phyloP scores from a whole-genome alignment of 2,797 vertebrate species.

The Mormyrus proboscirostris region DNA sequence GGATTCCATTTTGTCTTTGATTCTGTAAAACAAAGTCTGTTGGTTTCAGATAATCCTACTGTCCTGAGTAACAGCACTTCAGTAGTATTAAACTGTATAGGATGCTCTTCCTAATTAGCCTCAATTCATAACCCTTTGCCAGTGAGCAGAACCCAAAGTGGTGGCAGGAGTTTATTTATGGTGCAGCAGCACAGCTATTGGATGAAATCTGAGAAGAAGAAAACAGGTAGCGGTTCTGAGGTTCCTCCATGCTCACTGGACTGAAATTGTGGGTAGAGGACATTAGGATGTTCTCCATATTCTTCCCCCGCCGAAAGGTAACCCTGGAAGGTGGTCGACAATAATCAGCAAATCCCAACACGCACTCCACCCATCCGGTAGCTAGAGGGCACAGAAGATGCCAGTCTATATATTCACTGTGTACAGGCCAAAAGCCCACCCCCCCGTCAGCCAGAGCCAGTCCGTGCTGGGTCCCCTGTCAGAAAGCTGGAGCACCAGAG shows the following conservation, averaged over 20 bases:
- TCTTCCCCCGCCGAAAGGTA: not conserved
- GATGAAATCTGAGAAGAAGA: not conserved
- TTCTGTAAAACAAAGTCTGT: not conserved
- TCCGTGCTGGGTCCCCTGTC: not conserved
- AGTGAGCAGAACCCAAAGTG: not conserved
- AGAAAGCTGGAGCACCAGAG: slow-evolving; percentile 28
- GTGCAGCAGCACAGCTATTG: not conserved
- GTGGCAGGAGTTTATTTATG: not conserved
- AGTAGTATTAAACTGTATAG: not conserved
- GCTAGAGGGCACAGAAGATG: not conserved
- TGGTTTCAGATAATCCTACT: not conserved
- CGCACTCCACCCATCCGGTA: not conserved
- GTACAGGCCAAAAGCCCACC: not conserved
- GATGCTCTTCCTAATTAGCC: not conserved
- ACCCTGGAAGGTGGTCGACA: not conserved
- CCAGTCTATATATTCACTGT: not conserved
- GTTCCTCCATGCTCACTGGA: not conserved
- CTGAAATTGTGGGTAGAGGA: not conserved
- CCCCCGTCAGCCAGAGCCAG: not conserved
- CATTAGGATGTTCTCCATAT: not conserved
- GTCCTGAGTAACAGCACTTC: not conserved
- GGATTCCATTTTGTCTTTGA: not conserved
- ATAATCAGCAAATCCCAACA: not conserved
- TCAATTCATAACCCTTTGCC: not conserved
- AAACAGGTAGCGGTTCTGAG: not conserved